Percentiles rank a stretch among this genome's conserved stretches.
phyloP scores from a whole-genome alignment of 2,797 vertebrate genomes.

The Acanthornis magna region DNA sequence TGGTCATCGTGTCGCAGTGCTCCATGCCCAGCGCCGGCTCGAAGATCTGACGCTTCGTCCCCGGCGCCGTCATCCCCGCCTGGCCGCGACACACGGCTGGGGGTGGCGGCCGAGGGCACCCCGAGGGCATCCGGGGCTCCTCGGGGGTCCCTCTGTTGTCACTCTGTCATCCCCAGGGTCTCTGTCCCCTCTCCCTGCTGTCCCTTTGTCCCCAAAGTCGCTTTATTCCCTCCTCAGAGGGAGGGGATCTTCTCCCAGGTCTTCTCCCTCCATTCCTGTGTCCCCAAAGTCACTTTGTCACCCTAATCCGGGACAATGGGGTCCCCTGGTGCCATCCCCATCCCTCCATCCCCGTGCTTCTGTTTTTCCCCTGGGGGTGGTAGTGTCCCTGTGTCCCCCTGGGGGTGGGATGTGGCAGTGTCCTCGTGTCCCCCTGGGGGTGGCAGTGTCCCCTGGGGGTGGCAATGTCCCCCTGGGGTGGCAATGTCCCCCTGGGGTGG shows the following conservation, averaged over 20 bases:
- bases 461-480: background rate
- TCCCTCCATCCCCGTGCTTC: background rate
- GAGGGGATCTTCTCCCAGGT: too few species aligned
- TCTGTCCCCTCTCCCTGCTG: background rate
- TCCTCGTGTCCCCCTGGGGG: background rate
- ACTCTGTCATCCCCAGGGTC: background rate
- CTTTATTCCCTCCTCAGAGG: too few species aligned
- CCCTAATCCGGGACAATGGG: background rate
- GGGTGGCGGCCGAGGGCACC: background rate
- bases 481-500: too few species aligned
- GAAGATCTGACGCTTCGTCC: constrained; percentile 93
- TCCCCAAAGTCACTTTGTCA: background rate
- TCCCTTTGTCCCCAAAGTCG: background rate
- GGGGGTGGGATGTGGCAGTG: too few species aligned
- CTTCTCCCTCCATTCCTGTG: too few species aligned
- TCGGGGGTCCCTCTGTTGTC: too few species aligned
- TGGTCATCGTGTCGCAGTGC: constrained; percentile 84
- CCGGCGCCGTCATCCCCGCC: constrained; percentile 94
- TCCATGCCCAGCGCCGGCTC: constrained; percentile 92
- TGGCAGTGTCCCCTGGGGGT: too few species aligned
- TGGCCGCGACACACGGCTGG: background rate
- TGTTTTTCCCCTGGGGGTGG: too few species aligned
- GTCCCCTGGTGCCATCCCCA: too few species aligned
- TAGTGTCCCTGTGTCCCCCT: background rate
- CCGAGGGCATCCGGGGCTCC: too few species aligned